Base-by-base conservation (phyloP, 2,797 vertebrate genomes). In the Sebastes paucispinis region DNA sequence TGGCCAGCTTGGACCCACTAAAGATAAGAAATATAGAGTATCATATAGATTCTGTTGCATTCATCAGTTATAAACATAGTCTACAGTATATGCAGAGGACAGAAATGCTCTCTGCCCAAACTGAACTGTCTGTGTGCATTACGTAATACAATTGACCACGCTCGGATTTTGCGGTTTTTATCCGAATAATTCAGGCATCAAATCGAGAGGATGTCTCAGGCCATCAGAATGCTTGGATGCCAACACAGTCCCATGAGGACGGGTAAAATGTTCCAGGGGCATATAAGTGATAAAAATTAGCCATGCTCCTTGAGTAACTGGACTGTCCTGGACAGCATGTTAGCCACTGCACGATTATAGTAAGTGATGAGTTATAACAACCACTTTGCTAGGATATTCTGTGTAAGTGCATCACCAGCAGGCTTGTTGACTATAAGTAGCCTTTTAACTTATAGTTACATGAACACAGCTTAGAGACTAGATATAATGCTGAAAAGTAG, bases 241-340 rank as follows among this genome's bases (percentile, higher is more conserved):
- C 8, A 32, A 54, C 47, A 68, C 14, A 63, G 52, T 63, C 81
- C 54, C 60, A 43, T 18, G 67, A 82, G 70, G 60, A 60, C 22
- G 25, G 64, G 66, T 79, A 52, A 68, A 65, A 86, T 54, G 54
- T 77, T 59, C 57, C 65, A 66, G n/a, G 47, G 34, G 75, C 65
- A 68, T 34, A 18, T 36, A 11, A 32, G 54, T 73, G 79, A 39
- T 72, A 54, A 74, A 72, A 57, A 47, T 55, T 36, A 25, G 20
- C 12, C 11, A 63, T 32, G 54, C 16, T 71, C 20, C 34, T 14
- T 60, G 16, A 14, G 9, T 59, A 64, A 71, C 66, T 60, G 20
- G 18, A 65, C 57, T 67, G 6, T 59, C 34, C 39, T 60, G 20
- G 55, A 71, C 54, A 20, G 25, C 8, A n/a, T 60, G 14, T 27